Base-by-base conservation (phyloP, 2,888 invertebrate species). In the Nesidiocoris tenuis region DNA sequence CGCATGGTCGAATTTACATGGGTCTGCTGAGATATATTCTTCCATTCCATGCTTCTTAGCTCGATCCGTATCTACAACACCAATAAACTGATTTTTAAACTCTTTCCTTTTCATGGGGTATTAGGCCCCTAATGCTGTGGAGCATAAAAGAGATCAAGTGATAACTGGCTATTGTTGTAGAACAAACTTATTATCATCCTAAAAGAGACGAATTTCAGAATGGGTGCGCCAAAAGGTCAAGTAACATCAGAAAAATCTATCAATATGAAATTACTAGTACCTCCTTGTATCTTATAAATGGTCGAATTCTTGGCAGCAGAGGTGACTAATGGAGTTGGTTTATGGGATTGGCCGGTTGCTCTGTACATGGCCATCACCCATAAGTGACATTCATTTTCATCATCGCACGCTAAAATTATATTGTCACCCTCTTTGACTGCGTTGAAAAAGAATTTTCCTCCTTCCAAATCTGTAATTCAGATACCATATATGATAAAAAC, bases 351-450 rank as follows among this genome's bases (percentile, higher is more conserved):
- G 2, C 99, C 99, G 1, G 99, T 99, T n/a, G 99, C 99, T 81
- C 99, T 88, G 84, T 98, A 99, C 87, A 99, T 89, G 1, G 98
- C 98, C 93, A 98, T 98, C 39, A 99, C 98, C 99, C 99, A 99
- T 79, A 98, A 86, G 83, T 98, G 97, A 82, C 97, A 93, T 84
- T 99, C 99, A 82, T 95, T 96, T 86, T 99, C 97, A 84, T 98
- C 97, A 80, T 96, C 95, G 81, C 96, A 94, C 3, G 97, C 97
- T 86, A 93, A 96, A 77, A 96, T 89, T 77, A 99, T 94, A 81
- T 95, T 97, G 84, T 99, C 99, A 72, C 98, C 98, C 85, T 99
- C 99, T 80, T 96, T 92, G 18, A 98, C 98, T 56, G 97, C 97
- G 84, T 98, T 98, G 89, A 99, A 99, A 86, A 98, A 99, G 86